Conservation (phyloP, 2,113 vertebrate species). For the Trogon melanurus region DNA sequence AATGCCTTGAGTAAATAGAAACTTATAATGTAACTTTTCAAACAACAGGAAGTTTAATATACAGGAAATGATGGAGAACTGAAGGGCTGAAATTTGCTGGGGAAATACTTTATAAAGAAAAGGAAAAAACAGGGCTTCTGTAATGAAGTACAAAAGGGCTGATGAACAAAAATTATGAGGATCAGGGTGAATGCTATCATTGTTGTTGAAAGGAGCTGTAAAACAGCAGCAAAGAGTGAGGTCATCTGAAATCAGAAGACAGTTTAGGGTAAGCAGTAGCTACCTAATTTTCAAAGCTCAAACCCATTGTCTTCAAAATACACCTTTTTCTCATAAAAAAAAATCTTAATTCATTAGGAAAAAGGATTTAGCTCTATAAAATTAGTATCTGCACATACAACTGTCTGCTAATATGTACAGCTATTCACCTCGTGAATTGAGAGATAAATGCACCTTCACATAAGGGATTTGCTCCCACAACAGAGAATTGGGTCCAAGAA, state of each 20-base stretch:
- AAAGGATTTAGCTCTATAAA: neutral
- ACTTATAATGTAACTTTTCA: neutral
- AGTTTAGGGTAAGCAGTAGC: neutral
- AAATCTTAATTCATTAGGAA: neutral
- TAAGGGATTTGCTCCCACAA: neutral
- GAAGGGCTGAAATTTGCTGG: neutral
- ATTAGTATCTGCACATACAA: neutral
- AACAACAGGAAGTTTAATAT: neutral
- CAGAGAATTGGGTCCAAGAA: neutral
- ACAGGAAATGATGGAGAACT: neutral
- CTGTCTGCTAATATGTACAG: neutral
- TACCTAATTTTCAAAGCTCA: neutral
- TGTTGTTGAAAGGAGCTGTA: neutral
- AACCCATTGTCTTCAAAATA: neutral
- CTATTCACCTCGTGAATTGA: neutral
- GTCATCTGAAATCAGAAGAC: neutral
- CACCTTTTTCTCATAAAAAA: neutral
- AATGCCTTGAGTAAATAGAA: neutral
- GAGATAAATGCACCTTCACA: neutral
- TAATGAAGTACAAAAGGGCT: neutral
- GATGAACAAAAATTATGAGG: neutral
- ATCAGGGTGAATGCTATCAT: neutral
- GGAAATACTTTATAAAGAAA: neutral
- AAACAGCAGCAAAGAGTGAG: neutral
- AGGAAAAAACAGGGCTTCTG: neutral